Base-by-base conservation (phyloP, 2,888 invertebrate genomes). In the Alloscopus bannaensis region DNA sequence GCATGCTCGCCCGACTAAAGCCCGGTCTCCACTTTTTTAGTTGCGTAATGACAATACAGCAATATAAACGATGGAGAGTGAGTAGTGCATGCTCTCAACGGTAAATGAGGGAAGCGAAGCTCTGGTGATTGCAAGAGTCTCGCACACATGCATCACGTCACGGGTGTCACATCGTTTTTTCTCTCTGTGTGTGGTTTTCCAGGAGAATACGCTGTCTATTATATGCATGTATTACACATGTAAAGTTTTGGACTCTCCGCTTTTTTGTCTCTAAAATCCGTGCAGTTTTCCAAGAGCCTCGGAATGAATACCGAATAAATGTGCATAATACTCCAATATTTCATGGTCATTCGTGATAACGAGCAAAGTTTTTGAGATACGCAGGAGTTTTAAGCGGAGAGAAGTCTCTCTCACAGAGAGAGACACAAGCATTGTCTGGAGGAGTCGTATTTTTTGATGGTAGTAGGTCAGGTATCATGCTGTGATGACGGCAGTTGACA, bases 381-480 rank as follows among this genome's bases (percentile, higher is more conserved):
- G n/a, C 59, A 59, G 29, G 3, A 26, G 29, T 2, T 31, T 59
- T 8, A 4, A 8, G n/a, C 50, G 36, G 36, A 6, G 13, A 36
- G 13, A 36, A 36, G 13, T 36, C 6, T 36, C 6, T 13, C 6
- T 36, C 6, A 36, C 6, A 36, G 36, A 13, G 36, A 36, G 6
- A 36, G 36, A 28, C 29, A 11, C 57, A 28, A 55, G 24, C 6
- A 26, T 4, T 8, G 26, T 6, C 55, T 6, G 55, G 4, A 26
- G 24, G 22, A 55, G 55, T 11, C 4, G 20, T 24, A 36, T 18
- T 16, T 24, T 36, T 40, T 62, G 36, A 62, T 62, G 26, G 62
- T 40, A 62, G 62, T 62, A 62, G 62, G 62, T 62, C 62, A 62
- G 62, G 62, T 62, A 62, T 62, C 62, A 62, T 42, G 62, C 62